These are phyloP conservation scores for Drosophila quadrilineata DNA, from an alignment of 1,140 invertebrate species.

Conservation along the genomic window DNA sequence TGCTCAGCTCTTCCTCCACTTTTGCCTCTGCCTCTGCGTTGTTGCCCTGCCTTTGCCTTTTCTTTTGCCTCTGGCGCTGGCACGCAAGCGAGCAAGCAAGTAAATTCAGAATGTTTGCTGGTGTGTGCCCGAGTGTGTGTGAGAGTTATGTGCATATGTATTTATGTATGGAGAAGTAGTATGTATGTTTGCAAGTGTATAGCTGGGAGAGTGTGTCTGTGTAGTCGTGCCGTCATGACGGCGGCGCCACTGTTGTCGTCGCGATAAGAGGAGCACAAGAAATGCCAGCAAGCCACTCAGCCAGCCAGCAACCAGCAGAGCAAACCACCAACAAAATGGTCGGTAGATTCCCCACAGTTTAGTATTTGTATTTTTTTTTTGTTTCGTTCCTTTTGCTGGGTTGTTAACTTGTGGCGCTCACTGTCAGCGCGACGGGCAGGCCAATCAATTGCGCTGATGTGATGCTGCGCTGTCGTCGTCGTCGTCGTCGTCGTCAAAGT, in stretches of 20 bases:
- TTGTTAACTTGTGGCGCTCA: slow-evolving; percentile 61
- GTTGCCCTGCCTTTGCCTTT: slow-evolving; percentile 39
- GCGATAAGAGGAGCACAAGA: slow-evolving; percentile 74
- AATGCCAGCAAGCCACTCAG: slow-evolving; percentile 49
- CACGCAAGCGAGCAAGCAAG: slow-evolving; percentile 73
- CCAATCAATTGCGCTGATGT: slow-evolving; percentile 37
- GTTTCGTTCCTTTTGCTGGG: slow-evolving; percentile 1
- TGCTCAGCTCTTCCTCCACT: no score
- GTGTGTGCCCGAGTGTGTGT: slow-evolving; percentile 2
- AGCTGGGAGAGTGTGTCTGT: slow-evolving; percentile 6
- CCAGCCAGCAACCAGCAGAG: slow-evolving; percentile 20
- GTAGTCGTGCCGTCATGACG: slow-evolving; percentile 69
- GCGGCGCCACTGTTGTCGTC: slow-evolving; percentile 73
- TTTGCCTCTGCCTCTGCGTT: slow-evolving; percentile 9
- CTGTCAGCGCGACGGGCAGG: background rate
- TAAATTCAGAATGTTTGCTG: slow-evolving; percentile 49
- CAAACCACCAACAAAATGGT: slow-evolving; percentile 61
- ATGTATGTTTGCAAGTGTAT: slow-evolving; percentile 8
- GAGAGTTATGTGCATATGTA: slow-evolving; percentile 6
- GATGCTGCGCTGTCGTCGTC: slow-evolving; percentile 28
- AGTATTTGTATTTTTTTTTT: slow-evolving; percentile 15
- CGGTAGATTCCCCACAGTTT: slow-evolving; percentile 58
- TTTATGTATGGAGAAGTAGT: slow-evolving; percentile 16
- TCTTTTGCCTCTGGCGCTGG: slow-evolving; percentile 39
- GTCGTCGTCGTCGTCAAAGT: slow-evolving; percentile 6